Conservation (phyloP, 2,888 invertebrate species). For the Electrophaes corylata region DNA sequence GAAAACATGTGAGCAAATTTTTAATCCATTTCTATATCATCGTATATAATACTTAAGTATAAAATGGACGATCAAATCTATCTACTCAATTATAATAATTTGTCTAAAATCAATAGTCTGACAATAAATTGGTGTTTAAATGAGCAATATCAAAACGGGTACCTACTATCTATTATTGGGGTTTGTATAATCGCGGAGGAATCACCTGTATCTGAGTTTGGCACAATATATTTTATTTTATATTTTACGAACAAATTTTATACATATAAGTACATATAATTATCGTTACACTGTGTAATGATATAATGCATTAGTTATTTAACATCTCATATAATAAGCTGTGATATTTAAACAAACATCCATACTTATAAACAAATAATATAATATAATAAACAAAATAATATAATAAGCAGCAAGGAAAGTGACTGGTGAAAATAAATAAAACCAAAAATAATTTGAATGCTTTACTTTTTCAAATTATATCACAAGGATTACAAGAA, state of each 20-base stretch:
- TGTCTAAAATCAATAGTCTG: conserved; percentile 37
- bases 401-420: conserved; percentile 50
- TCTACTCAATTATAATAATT: conserved; percentile 34
- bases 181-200: conserved; percentile 61
- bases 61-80: conserved; percentile 51
- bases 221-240: conserved; percentile 57
- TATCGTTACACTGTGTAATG: conserved; percentile 44
- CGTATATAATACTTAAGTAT: conserved; percentile 25
- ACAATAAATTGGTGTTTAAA: conserved; percentile 53
- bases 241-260: conserved; percentile 48
- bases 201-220: conserved; percentile 74
- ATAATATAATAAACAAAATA: no score
- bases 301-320: conserved; percentile 46
- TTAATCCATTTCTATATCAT: conserved; percentile 14
- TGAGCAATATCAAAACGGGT: conserved; percentile 57
- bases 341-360: conserved; percentile 58
- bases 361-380: conserved; percentile 48
- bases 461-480: conserved; percentile 74
- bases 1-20: conserved; percentile 25
- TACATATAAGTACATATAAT: conserved; percentile 60
- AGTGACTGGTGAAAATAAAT: conserved; percentile 60
- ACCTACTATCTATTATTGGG: conserved; percentile 43
- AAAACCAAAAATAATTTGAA: conserved; percentile 65
- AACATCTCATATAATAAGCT: conserved; percentile 65
- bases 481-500: conserved; percentile 73